Conservation (phyloP, 2,888 invertebrate species). For the Antheraea yamamai region DNA sequence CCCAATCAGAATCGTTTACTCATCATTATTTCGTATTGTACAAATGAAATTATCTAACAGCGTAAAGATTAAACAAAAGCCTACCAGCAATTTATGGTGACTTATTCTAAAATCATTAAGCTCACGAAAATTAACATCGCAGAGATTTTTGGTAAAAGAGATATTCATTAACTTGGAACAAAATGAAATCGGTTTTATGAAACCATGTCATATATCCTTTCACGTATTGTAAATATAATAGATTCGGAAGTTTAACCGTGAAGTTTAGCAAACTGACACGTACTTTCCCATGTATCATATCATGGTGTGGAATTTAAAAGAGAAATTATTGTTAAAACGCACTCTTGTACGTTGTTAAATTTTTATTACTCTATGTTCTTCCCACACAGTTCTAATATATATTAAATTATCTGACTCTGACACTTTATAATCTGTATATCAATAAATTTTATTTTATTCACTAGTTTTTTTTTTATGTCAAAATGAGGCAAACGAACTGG, state of each 20-base stretch:
- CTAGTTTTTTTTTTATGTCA: too few relatives aligned
- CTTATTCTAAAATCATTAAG: not conserved
- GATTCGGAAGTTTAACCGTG: slow-evolving; percentile 4
- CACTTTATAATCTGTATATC: not conserved
- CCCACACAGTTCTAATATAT: not conserved
- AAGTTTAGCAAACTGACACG: slow-evolving; percentile 4
- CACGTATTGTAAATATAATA: slow-evolving; percentile 3
- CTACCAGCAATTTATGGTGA: not conserved
- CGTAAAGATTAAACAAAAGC: not conserved
- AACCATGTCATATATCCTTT: slow-evolving; percentile 4
- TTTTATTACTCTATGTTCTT: not conserved
- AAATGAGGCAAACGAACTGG: too few relatives aligned
- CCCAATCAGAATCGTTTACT: not conserved
- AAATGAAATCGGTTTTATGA: slow-evolving; percentile 6
- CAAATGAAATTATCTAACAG: not conserved
- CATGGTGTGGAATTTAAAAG: slow-evolving; percentile 7
- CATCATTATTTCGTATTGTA: not conserved
- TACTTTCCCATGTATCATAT: slow-evolving; percentile 12
- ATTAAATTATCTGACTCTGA: not conserved
- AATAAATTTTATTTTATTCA: not conserved
- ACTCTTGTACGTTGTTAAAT: not conserved
- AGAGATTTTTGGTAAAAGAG: not conserved
- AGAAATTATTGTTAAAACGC: not conserved
- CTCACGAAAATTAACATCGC: not conserved
- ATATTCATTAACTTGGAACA: not conserved